Percentiles rank a stretch among this genome's conserved stretches.
Conservation (phyloP, 1,140 invertebrate genomes). For the Hetaerina americana region DNA sequence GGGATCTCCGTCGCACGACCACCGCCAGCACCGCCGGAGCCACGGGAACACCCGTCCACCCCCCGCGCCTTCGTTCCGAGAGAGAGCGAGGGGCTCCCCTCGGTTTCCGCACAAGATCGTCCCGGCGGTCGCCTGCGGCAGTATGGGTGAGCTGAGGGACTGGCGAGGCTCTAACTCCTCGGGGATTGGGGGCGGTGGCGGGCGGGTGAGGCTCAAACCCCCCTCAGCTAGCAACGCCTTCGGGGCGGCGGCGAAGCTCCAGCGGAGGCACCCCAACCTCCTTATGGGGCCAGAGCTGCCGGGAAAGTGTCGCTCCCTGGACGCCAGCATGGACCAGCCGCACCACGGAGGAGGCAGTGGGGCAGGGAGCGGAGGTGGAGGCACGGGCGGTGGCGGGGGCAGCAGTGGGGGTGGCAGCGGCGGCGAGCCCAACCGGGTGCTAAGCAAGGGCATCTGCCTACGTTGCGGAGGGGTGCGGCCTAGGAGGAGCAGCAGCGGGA, state of each 20-base stretch:
- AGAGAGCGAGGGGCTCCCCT: slow-evolving; percentile 44
- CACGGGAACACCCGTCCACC: slow-evolving; percentile 27
- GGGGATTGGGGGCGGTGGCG: background rate
- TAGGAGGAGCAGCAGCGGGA: background rate
- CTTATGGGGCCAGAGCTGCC: slow-evolving; percentile 14
- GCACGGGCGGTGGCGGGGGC: background rate
- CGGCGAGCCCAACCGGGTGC: slow-evolving; percentile 14
- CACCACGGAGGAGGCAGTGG: slow-evolving; percentile 18
- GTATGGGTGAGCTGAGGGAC: background rate
- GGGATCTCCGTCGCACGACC: background rate
- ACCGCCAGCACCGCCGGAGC: background rate
- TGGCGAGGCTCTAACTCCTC: slow-evolving; percentile 1
- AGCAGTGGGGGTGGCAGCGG: slow-evolving; percentile 10
- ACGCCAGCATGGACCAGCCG: slow-evolving; percentile 36
- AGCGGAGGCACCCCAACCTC: background rate
- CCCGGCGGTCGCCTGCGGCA: slow-evolving; percentile 32
- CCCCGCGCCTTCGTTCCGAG: slow-evolving; percentile 27
- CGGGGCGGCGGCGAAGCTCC: background rate
- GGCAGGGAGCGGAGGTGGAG: slow-evolving; percentile 12
- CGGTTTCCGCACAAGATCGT: slow-evolving; percentile 57
- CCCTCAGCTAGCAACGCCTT: background rate
- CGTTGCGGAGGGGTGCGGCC: background rate
- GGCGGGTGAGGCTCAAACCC: no score
- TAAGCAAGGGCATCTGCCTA: background rate
- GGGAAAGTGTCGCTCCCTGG: slow-evolving; percentile 42